Evolutionary conservation across 2,113 vertebrate genomes (phyloP).

Genomic region (Climacteris rufus): DNA sequence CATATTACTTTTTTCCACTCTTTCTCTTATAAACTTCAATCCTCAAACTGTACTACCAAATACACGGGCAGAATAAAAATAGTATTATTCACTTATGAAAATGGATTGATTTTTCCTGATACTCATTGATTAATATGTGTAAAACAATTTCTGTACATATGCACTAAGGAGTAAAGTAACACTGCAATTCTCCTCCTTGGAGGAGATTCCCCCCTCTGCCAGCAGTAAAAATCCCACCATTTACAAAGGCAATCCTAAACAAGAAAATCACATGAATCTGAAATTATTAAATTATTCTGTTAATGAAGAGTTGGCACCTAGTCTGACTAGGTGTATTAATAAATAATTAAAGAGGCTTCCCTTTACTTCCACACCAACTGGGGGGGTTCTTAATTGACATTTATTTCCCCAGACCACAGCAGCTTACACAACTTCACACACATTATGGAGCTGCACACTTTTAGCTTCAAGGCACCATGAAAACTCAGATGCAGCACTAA

Average conservation of each 20-base stretch:
- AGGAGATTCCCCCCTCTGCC: background rate
- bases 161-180: background rate
- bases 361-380: background rate
- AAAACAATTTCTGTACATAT: background rate
- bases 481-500: background rate
- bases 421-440: background rate
- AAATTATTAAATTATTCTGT: background rate
- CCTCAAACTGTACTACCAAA: background rate
- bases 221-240: rapidly evolving
- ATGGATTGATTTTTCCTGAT: background rate
- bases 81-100: background rate
- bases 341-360: background rate
- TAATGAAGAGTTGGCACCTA: background rate
- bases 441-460: background rate
- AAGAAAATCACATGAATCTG: background rate
- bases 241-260: background rate
- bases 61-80: background rate
- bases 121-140: background rate
- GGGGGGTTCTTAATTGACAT: background rate
- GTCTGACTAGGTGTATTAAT: background rate
- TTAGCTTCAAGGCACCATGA: background rate
- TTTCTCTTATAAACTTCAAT: background rate
- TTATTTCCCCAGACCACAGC: background rate
- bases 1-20: rapidly evolving
- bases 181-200: background rate